These are phyloP conservation scores for Cephalopholis sonnerati DNA, from an alignment of 2,113 vertebrate species.

Conservation along the genomic window DNA sequence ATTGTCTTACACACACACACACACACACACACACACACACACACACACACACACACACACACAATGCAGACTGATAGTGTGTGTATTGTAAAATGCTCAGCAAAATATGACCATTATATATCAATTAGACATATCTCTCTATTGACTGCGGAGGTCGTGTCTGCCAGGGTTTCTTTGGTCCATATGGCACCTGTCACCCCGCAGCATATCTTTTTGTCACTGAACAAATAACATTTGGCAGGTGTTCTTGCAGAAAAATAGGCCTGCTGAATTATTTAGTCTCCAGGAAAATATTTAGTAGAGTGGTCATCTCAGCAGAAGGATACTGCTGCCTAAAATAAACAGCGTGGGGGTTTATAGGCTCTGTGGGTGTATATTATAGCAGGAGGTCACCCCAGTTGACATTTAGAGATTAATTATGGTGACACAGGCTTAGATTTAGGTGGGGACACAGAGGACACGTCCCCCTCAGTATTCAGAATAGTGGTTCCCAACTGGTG, in stretches of 20 bases:
- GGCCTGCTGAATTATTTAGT: conserved; percentile 60
- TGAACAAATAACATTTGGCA: conserved; percentile 48
- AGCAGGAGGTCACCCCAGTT: not conserved
- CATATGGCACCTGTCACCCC: not conserved
- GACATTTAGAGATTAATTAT: not conserved
- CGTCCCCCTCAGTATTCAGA: no score
- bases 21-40: no score
- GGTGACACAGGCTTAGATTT: not conserved
- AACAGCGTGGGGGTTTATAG: not conserved
- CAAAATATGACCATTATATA: not conserved
- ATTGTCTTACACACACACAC: conserved; percentile 40
- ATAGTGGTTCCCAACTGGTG: no score
- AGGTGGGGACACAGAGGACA: no score
- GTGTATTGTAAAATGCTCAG: not conserved
- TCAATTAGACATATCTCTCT: not conserved
- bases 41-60: no score
- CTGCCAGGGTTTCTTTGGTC: not conserved
- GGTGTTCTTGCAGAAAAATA: conserved; percentile 46
- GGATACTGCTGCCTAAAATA: conserved; percentile 8
- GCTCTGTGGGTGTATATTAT: not conserved
- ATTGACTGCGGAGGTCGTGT: not conserved
- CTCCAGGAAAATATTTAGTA: conserved; percentile 38
- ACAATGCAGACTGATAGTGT: no score
- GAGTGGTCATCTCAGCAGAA: conserved; percentile 29
- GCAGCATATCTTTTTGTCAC: not conserved